Evolutionary conservation across 2,888 invertebrate species (phyloP), one percentile per base, ranked within the genome.

Genomic region (Tipula helvola): DNA sequence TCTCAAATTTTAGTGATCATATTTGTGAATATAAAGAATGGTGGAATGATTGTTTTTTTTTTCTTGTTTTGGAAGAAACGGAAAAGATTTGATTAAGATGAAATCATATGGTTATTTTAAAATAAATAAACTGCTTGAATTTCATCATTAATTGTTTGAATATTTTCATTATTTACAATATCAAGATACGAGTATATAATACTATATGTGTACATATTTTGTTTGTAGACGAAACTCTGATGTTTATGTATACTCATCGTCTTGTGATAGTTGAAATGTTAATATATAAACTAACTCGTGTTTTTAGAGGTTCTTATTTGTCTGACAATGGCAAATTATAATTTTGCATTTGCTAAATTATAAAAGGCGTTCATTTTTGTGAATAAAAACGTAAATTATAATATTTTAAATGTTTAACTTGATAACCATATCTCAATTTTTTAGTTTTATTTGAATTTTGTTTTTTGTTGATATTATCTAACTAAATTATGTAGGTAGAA

Each of bases 91-190:
- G 71, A 28, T 71, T 71, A 71, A 71, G 71, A 71, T 71, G 71
- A 71, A 71, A 71, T 71, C 71, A 71, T 71, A 71, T 71, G 71
- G 71, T 71, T 71, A 71, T 71, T 71, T 71, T 71, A 71, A 71
- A 71, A 28, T 71, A 71, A 71, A 71, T 28, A 71, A 71, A 10
- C 28, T 28, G 12, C 28, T 71, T 71, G 28, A 7, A 71, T 71
- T 71, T 71, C 71, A 28, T 71, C 71, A 71, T 71, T 71, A 71
- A 71, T 71, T 71, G 71, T 71, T 71, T 28, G 28, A 71, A 28
- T 71, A 10, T 71, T 28, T 71, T 71, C 12, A 28, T 71, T n/a
- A 52, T 52, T 52, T 52, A 28, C 28, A 28, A 28, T 28, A 28
- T 28, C 28, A 28, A 28, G 28, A 28, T 52, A 52, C 52, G 52